Evolutionary conservation across 2,888 invertebrate species (phyloP), one percentile per base, ranked within the genome.

Genomic region (Zele albiditarsus): DNA sequence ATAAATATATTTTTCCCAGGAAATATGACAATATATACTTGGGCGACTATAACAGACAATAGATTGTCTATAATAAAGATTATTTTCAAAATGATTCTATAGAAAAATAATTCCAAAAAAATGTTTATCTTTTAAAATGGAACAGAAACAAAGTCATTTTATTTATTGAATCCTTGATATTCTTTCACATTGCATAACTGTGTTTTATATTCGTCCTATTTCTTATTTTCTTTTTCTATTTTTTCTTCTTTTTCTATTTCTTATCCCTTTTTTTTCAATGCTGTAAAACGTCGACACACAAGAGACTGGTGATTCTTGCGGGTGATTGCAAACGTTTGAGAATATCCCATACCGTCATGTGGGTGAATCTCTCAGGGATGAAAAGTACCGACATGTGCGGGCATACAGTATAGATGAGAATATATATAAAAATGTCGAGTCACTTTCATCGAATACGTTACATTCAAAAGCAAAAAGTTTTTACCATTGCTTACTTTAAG

Each of bases 341-440:
- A 12, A 60, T 60, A 60, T 60, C 14, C n/a, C 8, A 53, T 27
- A 28, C 28, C 60, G 28, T 60, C 60, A 60, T 27, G 60, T 60
- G 60, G 28, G 28, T 10, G n/a, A 60, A 60, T 60, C 60, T 60
- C 60, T 14, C 60, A 6, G 60, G 28, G 60, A 60, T 60, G 28
- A 60, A 1, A 53, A 27, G 27, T 25, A 23, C 8, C 8, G 57
- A 58, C 27, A 60, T 60, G 14, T n/a, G 60, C 25, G 28, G 60
- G 53, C 20, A 23, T 20, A 20, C 8, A 23, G 8, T 53, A 20
- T 20, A 38, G 38, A 38, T 38, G 38, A 53, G 20, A 46, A 16
- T 25, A 58, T 6, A 53, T 53, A 60, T 4, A 16, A 14, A 60
- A 28, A 60, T n/a, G 60, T 60, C 28, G 14, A 28, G 14, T 27